Evolutionary conservation across 1,140 invertebrate species (phyloP).

Genomic region (Myzus persicae): DNA sequence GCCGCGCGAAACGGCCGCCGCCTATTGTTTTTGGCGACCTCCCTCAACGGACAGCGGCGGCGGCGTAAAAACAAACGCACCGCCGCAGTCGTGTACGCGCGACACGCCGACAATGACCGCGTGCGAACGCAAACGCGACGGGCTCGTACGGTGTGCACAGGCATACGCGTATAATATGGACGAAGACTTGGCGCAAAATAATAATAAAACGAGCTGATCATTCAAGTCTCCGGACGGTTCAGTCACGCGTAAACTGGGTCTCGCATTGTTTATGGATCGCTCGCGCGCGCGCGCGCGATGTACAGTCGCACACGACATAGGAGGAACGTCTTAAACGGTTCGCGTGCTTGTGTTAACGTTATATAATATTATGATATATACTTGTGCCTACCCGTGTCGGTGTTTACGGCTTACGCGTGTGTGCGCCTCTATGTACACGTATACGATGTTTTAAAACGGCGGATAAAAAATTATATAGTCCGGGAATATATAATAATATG

Average conservation of each 20-base stretch:
- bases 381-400: not conserved
- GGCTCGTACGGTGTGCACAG: not conserved
- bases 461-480: slow-evolving; percentile 27
- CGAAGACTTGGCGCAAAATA: not conserved
- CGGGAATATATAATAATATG: not conserved
- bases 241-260: slow-evolving; percentile 46
- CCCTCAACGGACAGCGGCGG: not conserved
- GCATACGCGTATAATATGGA: no score
- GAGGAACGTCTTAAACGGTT: slow-evolving; percentile 8
- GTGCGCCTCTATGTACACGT: not conserved
- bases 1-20: not conserved
- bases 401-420: not conserved
- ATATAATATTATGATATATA: not conserved
- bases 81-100: not conserved
- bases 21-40: slow-evolving; percentile 28
- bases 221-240: slow-evolving; percentile 6
- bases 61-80: not conserved
- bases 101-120: slow-evolving; percentile 18
- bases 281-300: not conserved
- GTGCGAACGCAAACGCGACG: not conserved
- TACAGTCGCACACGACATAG: not conserved
- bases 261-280: not conserved
- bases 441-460: not conserved
- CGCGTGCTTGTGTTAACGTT: not conserved
- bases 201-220: not conserved